phyloP scores from a whole-genome alignment of 92 coral and sea anemone species.

The Zoanthus sociatus region DNA sequence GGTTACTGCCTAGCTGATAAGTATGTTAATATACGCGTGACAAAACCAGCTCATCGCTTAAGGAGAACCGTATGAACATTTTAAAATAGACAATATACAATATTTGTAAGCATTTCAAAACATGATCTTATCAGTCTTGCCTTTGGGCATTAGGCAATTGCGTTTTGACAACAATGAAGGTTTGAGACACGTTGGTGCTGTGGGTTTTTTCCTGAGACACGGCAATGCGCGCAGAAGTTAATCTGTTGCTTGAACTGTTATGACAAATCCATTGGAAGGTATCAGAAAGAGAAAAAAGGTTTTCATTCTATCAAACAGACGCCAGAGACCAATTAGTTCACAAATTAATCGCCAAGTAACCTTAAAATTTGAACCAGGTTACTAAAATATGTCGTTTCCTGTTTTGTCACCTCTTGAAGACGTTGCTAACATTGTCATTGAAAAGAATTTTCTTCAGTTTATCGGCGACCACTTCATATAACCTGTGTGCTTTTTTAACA shows the following conservation, averaged over 20 bases:
- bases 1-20: too few species aligned
- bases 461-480: neutral
- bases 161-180: neutral
- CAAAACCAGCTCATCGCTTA: too few species aligned
- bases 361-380: conserved; percentile 24
- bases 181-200: neutral
- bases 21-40: too few species aligned
- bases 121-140: neutral
- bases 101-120: neutral
- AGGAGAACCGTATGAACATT: too few species aligned
- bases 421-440: neutral
- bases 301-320: neutral
- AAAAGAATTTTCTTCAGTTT: neutral
- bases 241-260: neutral
- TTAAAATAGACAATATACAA: neutral
- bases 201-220: neutral
- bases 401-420: neutral
- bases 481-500: neutral
- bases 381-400: conserved; percentile 1
- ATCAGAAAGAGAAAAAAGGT: neutral
- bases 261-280: neutral
- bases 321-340: neutral
- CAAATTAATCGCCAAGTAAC: neutral
- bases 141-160: neutral
- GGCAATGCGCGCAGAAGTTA: neutral